A percentile compares a stretch with the other conserved stretches of the same genome.
Evolutionary conservation across 2,113 vertebrate species (phyloP).

Genomic region (Pavo muticus): DNA sequence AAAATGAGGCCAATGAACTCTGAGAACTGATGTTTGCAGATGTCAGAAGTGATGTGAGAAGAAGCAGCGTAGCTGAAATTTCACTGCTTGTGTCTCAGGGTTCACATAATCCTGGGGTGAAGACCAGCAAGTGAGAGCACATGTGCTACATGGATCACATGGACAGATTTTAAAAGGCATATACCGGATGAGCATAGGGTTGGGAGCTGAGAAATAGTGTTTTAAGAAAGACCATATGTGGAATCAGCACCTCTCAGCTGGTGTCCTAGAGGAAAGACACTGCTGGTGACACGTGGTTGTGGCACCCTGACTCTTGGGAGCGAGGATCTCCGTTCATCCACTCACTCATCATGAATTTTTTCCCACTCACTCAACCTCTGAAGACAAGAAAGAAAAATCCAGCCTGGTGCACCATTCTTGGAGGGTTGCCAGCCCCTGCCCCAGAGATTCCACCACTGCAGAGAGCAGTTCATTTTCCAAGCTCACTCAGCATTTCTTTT

Average conservation of each 20-base stretch:
- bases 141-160: neutral
- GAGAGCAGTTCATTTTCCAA: neutral
- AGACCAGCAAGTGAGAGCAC: neutral
- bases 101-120: neutral
- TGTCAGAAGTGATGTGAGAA: neutral
- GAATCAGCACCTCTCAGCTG: neutral
- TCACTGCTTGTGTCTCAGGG: neutral
- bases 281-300: neutral
- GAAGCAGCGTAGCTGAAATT: neutral
- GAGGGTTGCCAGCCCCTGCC: neutral
- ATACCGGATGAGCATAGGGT: neutral
- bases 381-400: neutral
- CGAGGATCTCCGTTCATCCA: neutral
- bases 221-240: neutral
- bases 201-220: neutral
- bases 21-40: neutral
- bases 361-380: neutral
- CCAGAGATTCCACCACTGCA: neutral
- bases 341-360: neutral
- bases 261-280: neutral
- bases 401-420: neutral
- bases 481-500: neutral
- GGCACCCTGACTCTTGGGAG: neutral
- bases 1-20: neutral
- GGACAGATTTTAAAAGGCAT: neutral